Evolutionary conservation across 2,113 vertebrate genomes (phyloP).

Genomic region (Pangasianodon hypophthalmus): DNA sequence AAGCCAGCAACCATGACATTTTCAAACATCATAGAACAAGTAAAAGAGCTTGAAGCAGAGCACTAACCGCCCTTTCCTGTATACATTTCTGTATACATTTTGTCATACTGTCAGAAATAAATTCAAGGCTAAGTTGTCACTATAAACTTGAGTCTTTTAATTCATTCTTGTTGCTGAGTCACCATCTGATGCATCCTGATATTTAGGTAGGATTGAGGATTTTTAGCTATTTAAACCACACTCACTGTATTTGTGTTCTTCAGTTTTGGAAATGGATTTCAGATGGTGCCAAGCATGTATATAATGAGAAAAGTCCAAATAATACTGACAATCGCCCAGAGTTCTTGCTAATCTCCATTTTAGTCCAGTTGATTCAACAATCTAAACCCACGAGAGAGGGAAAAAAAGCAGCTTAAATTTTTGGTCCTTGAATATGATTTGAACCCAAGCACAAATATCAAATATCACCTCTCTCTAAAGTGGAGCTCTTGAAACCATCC

Average conservation of each 20-base stretch:
- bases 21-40: not conserved
- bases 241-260: not conserved
- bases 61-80: not conserved
- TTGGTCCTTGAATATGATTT: not conserved
- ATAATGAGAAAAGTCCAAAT: not conserved
- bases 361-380: not conserved
- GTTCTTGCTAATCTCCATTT: not conserved
- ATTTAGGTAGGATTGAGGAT: not conserved
- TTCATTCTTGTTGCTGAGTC: not conserved
- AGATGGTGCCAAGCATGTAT: not conserved
- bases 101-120: not conserved
- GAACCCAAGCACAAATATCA: slow-evolving; percentile 17
- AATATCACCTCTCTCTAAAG: slow-evolving; percentile 22
- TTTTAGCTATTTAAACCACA: not conserved
- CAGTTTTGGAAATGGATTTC: not conserved
- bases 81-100: not conserved
- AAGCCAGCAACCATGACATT: not conserved
- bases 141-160: not conserved
- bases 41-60: not conserved
- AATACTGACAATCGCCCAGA: not conserved
- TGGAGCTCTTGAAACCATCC: slow-evolving; percentile 12
- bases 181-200: not conserved
- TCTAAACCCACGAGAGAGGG: not conserved
- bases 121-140: not conserved
- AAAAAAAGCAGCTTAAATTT: not conserved